phyloP scores from a whole-genome alignment of 2,888 invertebrate species.

The Ectropis crepuscularia region DNA sequence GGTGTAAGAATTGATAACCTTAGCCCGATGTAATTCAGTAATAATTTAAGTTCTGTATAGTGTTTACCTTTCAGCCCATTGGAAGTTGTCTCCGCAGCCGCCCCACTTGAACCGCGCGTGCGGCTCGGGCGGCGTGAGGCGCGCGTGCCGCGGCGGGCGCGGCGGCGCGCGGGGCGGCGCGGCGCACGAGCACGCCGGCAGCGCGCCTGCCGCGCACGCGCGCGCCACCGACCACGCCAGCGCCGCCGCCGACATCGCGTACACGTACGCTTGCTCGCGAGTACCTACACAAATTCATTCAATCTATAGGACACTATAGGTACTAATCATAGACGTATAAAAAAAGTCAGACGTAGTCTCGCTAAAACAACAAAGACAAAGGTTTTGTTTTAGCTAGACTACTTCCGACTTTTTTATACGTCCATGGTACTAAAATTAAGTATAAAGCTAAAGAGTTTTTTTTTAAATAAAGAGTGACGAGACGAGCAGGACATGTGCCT shows the following conservation, averaged over 20 bases:
- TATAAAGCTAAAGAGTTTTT: no score
- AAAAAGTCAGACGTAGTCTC: no score
- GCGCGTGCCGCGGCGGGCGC: constrained; percentile 82
- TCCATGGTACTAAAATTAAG: no score
- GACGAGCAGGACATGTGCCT: no score
- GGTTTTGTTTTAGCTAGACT: no score
- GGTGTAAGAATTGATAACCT: no score
- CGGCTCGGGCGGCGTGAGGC: constrained; percentile 88
- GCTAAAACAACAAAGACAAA: no score
- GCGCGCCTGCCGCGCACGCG: constrained; percentile 90
- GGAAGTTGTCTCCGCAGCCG: constrained; percentile 93
- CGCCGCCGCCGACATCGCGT: constrained; percentile 92
- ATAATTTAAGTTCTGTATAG: background rate
- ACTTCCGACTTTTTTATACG: no score
- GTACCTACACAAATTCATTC: constrained; percentile 85
- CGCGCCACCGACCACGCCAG: constrained; percentile 90
- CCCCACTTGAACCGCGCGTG: constrained; percentile 93
- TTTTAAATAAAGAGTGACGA: no score
- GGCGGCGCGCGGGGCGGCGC: constrained; percentile 87
- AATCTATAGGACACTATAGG: no score
- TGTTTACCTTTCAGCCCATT: constrained; percentile 86
- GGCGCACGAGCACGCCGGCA: constrained; percentile 92
- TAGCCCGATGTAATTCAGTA: no score
- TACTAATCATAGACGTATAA: no score
- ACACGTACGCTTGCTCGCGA: constrained; percentile 93